Evolutionary conservation across 1,140 invertebrate genomes (phyloP), one percentile per base, ranked within the genome.

Genomic region (Idris sp.): DNA sequence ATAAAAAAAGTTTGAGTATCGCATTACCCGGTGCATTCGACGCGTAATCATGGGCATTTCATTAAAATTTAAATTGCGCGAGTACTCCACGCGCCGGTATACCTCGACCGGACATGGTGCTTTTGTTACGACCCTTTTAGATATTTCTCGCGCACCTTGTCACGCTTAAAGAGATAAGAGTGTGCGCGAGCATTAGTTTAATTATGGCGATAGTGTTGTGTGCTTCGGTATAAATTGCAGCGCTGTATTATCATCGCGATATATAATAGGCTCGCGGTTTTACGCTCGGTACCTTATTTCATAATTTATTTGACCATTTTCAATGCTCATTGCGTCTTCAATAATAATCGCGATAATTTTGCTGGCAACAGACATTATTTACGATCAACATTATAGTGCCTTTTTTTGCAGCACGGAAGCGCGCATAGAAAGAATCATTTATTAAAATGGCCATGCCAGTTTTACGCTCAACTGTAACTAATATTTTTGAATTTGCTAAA

Each of bases 41-140:
- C 43, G 40, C 49, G 41, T 65, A 74, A 74, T 74, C 51, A 44
- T 51, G 28, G n/a, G 73, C 53, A 19, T 78, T 67, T 67, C 64
- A 80, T 80, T 80, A 78, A 76, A 80, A 80, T 80, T 80, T 72
- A 78, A 78, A 80, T 78, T 74, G 67, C 72, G 58, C 64, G 62
- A 54, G 53, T 31, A 22, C 62, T 74, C 54, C 76, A 76, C 74
- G 78, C 76, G 65, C 73, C 73, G 56, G 15, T 30, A 36, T 58
- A 4, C 35, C 25, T 26, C n/a, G 22, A 8, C 46, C 61, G 58
- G 72, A 58, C 54, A 44, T 18, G 36, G 54, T 53, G 58, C 65
- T 75, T 69, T 75, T 69, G 65, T 65, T 75, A 65, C 73, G 59
- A 61, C 44, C 64, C 73, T 65, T 75, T 68, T 61, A 75, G 64